Evolutionary conservation across 2,797 vertebrate species (phyloP).

Genomic region (Sebastes itinus): DNA sequence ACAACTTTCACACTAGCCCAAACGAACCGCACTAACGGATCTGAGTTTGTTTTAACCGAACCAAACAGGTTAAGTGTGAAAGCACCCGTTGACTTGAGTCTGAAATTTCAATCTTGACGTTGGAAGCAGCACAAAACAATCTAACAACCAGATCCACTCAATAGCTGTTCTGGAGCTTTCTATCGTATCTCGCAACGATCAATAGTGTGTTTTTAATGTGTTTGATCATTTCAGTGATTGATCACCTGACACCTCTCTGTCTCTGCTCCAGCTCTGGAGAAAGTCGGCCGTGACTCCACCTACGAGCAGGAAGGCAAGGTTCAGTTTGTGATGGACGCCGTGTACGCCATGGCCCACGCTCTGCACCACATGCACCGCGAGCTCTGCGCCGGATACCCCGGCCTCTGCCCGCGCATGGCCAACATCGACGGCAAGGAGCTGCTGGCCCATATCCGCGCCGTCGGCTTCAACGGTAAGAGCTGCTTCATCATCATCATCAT

Average conservation of each 20-base stretch:
- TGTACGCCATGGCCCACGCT: constrained; percentile 95
- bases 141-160: not conserved
- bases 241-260: not conserved
- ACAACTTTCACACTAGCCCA: no score
- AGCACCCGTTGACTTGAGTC: not conserved
- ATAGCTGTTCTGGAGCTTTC: not conserved
- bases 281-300: constrained; percentile 92
- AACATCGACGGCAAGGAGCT: constrained; percentile 93
- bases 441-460: constrained; percentile 88
- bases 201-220: no score
- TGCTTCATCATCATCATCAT: not conserved
- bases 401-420: constrained; percentile 92
- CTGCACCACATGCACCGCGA: constrained; percentile 94
- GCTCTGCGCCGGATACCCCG: constrained; percentile 89
- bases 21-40: no score
- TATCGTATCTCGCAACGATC: accelerated
- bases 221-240: not conserved
- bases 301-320: constrained; percentile 98
- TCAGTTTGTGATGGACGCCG: constrained; percentile 97
- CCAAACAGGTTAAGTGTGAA: no score
- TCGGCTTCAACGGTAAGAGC: constrained; percentile 91
- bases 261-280: constrained; percentile 87
- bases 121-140: not conserved
- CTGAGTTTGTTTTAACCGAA: no score
- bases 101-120: not conserved